Percentiles rank a stretch among this genome's conserved stretches.
Conservation (phyloP, 2,888 invertebrate species). For the Alloplasta piceator region DNA sequence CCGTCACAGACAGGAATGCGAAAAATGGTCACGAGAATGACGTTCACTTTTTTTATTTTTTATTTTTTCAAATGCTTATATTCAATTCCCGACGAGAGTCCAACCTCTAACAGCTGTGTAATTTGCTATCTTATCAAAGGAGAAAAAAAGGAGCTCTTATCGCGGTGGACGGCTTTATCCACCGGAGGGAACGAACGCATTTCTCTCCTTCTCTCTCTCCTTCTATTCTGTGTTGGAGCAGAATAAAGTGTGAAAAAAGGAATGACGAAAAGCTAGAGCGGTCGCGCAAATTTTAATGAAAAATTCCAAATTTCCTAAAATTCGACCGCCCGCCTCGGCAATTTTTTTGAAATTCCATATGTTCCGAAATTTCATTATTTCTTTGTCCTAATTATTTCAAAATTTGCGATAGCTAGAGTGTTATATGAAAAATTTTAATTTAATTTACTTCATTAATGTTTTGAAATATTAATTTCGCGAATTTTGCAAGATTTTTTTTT, state of each 20-base stretch:
- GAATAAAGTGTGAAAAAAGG: neutral
- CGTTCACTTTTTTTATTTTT: slow-evolving; percentile 15
- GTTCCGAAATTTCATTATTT: too few relatives aligned
- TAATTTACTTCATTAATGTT: too few relatives aligned
- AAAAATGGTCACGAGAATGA: slow-evolving; percentile 29
- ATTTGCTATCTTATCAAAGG: slow-evolving; percentile 65
- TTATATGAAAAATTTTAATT: too few relatives aligned
- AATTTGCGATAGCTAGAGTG: too few relatives aligned
- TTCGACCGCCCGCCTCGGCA: too few relatives aligned
- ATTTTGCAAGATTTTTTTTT: too few relatives aligned
- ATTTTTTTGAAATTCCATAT: too few relatives aligned
- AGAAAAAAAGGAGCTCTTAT: slow-evolving; percentile 47
- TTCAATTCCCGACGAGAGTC: slow-evolving; percentile 31
- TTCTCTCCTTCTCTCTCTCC: slow-evolving; percentile 17
- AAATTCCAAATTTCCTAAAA: too few relatives aligned
- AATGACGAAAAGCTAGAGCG: slow-evolving; percentile 40
- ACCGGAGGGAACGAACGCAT: slow-evolving; percentile 23
- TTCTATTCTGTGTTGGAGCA: neutral
- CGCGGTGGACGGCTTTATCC: slow-evolving; percentile 47
- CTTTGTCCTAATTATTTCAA: too few relatives aligned
- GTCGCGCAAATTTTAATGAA: too few relatives aligned
- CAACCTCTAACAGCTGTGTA: slow-evolving; percentile 58
- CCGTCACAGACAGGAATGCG: slow-evolving; percentile 28
- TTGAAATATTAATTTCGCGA: too few relatives aligned
- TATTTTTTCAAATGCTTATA: slow-evolving; percentile 24